Evolutionary conservation across 2,888 invertebrate species (phyloP).

Genomic region (Bellardia pandia): DNA sequence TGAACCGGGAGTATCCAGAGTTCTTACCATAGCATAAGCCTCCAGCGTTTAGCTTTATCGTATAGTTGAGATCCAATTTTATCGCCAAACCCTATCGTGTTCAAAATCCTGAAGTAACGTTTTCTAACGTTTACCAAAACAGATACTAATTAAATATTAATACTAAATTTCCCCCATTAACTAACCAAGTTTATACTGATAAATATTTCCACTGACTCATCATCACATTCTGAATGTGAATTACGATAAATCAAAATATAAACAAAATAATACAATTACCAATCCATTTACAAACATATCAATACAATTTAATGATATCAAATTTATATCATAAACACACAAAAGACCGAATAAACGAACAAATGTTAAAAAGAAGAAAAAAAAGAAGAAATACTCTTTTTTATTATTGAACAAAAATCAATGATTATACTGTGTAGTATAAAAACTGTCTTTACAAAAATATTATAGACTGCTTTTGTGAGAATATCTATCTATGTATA

Average conservation of each 20-base stretch:
- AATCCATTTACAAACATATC: conserved; percentile 30
- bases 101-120: no score
- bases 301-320: conserved; percentile 39
- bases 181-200: not conserved
- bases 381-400: not conserved
- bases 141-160: not conserved
- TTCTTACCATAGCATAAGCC: no score
- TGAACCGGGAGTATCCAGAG: no score
- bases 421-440: not conserved
- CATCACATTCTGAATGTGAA: conserved; percentile 15
- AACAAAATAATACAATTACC: conserved; percentile 38
- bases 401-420: conserved; percentile 4
- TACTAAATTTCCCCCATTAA: not conserved
- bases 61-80: no score
- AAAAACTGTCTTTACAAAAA: conserved; percentile 7
- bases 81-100: no score
- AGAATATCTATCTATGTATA: not conserved
- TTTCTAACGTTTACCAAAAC: no score
- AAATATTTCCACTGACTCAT: conserved; percentile 15
- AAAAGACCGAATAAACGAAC: not conserved
- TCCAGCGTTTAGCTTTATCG: no score
- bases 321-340: conserved; percentile 12
- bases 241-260: conserved; percentile 15
- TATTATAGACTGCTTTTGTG: conserved; percentile 5
- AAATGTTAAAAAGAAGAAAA: not conserved